Conservation (phyloP, 2,797 vertebrate species). For the Lepilemur ruficaudatus region DNA sequence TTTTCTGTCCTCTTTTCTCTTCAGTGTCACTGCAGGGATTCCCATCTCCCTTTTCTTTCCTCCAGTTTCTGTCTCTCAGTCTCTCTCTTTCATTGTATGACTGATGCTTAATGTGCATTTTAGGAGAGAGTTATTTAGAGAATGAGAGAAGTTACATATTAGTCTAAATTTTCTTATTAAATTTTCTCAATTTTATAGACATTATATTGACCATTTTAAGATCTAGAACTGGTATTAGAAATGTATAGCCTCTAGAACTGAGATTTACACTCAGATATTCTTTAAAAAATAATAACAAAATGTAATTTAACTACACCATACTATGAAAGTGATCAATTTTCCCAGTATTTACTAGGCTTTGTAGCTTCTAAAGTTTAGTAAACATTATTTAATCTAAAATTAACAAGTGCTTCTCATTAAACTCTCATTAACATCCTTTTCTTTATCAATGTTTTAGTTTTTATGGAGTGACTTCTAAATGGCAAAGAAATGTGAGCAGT, state of each 20-base stretch:
- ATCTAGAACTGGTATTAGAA: not conserved
- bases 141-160: not conserved
- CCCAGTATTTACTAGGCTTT: not conserved
- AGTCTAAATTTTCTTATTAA: not conserved
- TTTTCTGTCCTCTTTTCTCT: not conserved
- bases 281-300: not conserved
- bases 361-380: not conserved
- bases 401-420: not conserved
- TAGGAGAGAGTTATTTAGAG: not conserved
- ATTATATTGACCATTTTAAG: not conserved
- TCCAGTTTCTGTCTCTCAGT: not conserved
- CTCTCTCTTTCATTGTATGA: not conserved
- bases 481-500: not conserved
- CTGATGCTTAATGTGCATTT: not conserved
- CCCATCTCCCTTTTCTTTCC: not conserved
- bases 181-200: not conserved
- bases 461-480: not conserved
- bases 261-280: not conserved
- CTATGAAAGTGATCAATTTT: not conserved
- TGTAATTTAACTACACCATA: not conserved
- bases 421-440: not conserved
- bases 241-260: not conserved
- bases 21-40: not conserved
- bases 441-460: not conserved
- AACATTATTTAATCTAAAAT: not conserved